Evolutionary conservation across 2,888 invertebrate species (phyloP), one percentile per base, ranked within the genome.

Genomic region (Kryphioiulus occultus): DNA sequence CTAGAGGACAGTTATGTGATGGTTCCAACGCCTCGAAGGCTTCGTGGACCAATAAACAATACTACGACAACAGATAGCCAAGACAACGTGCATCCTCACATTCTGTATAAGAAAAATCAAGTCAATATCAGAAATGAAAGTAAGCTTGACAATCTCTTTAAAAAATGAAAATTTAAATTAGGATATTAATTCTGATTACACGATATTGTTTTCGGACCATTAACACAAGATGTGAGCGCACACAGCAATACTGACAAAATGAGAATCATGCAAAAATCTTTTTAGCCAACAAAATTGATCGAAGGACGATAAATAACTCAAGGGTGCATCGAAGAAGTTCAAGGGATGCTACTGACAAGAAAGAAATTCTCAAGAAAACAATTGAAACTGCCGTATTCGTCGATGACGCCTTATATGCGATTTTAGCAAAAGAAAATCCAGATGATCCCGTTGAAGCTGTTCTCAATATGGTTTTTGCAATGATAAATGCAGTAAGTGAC

Each of bases 351-450:
- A 53, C 19, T 19, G 53, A 53, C 19, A 47, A 26, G 10, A 30
- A 44, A 26, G 47, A 86, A 12, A 32, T 30, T n/a, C 44, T 86
- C 12, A 44, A 78, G 3, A 88, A 86, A 39, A 86, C 83, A 19
- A 32, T 88, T 1, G 88, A 88, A 88, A 88, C 88, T 0, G 86
- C 88, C 15, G 86, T 88, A 9, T 88, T 88, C 35, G 86, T 88
- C n/a, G 88, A 88, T 44, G 88, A 88, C 30, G 35, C 17, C 15
- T 42, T 88, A 44, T 88, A 88, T 42, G 17, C 22, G 17, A 88
- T 44, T 30, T 19, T 88, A 10, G 35, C 44, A 5, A 85, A 86
- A 86, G 88, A 88, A 82, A 78, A 59, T 44, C 68, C 42, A 19
- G 83, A 83, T 15, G 78, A 86, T 86, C 12, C 82, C 0, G 42